phyloP scores from a whole-genome alignment of 2,113 vertebrate genomes.

The Tinamus guttatus region DNA sequence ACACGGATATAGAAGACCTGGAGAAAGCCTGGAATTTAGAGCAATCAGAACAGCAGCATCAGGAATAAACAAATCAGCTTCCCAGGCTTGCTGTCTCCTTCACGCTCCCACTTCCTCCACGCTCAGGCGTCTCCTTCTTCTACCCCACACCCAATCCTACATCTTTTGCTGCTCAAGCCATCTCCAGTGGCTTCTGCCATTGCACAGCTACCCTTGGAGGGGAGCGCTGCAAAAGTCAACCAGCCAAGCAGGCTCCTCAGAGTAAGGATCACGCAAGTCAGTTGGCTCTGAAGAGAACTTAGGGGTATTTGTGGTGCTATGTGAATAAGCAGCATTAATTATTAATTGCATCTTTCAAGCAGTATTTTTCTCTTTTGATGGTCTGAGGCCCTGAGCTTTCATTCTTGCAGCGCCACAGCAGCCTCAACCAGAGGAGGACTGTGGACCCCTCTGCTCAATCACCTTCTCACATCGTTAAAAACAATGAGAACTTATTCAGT shows the following conservation, averaged over 20 bases:
- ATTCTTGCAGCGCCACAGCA: not conserved
- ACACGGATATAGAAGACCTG: not conserved
- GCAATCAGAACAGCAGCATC: fast-evolving
- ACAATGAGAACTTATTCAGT: not conserved
- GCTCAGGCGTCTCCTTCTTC: not conserved
- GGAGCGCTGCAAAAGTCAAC: no score
- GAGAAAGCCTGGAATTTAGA: not conserved
- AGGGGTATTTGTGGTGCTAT: not conserved
- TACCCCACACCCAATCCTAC: not conserved
- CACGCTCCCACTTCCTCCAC: not conserved
- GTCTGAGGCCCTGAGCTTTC: not conserved
- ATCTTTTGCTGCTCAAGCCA: not conserved
- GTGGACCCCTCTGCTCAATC: not conserved
- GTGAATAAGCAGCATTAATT: not conserved
- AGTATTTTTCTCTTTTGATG: not conserved
- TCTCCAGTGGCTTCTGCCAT: not conserved
- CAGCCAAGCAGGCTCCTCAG: not conserved
- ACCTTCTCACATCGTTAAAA: not conserved
- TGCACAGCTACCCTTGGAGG: not conserved
- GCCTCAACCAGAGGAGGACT: fast-evolving
- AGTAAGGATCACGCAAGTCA: not conserved
- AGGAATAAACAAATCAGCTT: not conserved
- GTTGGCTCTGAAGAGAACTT: not conserved
- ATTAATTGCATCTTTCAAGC: not conserved
- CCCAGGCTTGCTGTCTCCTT: not conserved